A percentile compares a stretch with the other conserved stretches of the same genome.
Conservation (phyloP, 2,113 vertebrate genomes). For the Elephantulus edwardii region DNA sequence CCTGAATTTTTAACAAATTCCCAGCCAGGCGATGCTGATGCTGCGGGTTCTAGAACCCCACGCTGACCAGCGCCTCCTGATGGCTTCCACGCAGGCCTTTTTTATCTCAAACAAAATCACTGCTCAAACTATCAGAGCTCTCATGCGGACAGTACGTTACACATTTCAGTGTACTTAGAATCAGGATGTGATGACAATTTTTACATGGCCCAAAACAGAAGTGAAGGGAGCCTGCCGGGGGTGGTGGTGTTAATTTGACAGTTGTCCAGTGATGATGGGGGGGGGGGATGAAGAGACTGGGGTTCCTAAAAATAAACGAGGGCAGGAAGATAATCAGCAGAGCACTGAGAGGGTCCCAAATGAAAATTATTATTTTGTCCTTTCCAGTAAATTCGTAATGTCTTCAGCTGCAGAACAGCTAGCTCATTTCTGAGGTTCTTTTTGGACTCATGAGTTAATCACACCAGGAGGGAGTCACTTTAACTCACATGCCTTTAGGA, state of each 20-base stretch:
- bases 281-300: constrained; percentile 50
- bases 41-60: background rate
- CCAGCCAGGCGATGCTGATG: too few relatives aligned
- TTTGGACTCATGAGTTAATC: constrained; percentile 81
- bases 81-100: background rate
- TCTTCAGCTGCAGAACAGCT: constrained; percentile 76
- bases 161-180: constrained; percentile 44
- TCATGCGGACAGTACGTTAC: background rate
- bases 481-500: constrained; percentile 82
- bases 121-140: constrained; percentile 20
- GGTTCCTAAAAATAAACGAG: constrained; percentile 74
- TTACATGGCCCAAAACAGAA: constrained; percentile 26
- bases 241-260: constrained; percentile 28
- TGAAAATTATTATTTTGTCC: constrained; percentile 68
- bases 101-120: background rate
- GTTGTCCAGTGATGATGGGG: constrained; percentile 38
- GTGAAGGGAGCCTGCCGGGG: constrained; percentile 4
- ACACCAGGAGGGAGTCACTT: constrained; percentile 80
- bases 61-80: background rate
- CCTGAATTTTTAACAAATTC: background rate
- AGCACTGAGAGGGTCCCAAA: constrained; percentile 54
- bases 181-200: constrained; percentile 30
- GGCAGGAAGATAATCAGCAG: constrained; percentile 65
- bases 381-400: constrained; percentile 66
- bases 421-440: constrained; percentile 80